These are phyloP conservation scores for Lindbergichthys nudifrons DNA, from an alignment of 2,797 vertebrate species.

Conservation along the genomic window DNA sequence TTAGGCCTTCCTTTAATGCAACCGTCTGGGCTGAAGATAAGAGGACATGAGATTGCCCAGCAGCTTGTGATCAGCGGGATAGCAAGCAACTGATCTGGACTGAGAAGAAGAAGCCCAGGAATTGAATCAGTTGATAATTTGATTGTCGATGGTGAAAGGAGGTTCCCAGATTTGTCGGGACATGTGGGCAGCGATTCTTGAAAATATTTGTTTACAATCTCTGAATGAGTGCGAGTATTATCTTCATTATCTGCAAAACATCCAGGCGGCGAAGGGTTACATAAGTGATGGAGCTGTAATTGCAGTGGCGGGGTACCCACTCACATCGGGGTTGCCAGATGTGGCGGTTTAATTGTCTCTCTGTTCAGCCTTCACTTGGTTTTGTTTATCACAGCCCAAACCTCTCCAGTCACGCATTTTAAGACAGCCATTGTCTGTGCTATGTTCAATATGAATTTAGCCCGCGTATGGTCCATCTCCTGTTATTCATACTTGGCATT, in stretches of 20 bases:
- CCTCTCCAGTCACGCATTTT: conserved; percentile 56
- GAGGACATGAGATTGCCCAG: conserved; percentile 20
- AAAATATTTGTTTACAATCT: conserved; percentile 10
- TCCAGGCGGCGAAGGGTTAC: conserved; percentile 52
- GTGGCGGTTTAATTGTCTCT: conserved; percentile 65
- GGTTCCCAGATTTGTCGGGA: conserved; percentile 43
- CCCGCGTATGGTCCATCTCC: conserved; percentile 55
- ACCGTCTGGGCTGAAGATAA: conserved; percentile 37
- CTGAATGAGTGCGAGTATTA: conserved; percentile 2
- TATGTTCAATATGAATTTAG: conserved; percentile 56
- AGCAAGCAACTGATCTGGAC: conserved; percentile 38
- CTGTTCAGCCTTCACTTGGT: conserved; percentile 55
- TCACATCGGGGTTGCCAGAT: conserved; percentile 59
- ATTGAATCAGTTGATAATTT: conserved; percentile 54
- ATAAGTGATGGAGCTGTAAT: conserved; percentile 45
- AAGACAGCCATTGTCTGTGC: conserved; percentile 48
- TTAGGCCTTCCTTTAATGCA: conserved; percentile 43
- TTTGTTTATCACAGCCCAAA: conserved; percentile 54
- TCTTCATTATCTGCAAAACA: conserved; percentile 17
- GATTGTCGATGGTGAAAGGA: conserved; percentile 21
- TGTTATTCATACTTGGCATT: conserved; percentile 57
- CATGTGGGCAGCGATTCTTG: conserved; percentile 39
- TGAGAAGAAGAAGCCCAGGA: conserved; percentile 27
- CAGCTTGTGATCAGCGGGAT: conserved; percentile 34
- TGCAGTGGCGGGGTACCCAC: conserved; percentile 36